Conservation (phyloP, 1,140 invertebrate species). For the Lethrus apterus region DNA sequence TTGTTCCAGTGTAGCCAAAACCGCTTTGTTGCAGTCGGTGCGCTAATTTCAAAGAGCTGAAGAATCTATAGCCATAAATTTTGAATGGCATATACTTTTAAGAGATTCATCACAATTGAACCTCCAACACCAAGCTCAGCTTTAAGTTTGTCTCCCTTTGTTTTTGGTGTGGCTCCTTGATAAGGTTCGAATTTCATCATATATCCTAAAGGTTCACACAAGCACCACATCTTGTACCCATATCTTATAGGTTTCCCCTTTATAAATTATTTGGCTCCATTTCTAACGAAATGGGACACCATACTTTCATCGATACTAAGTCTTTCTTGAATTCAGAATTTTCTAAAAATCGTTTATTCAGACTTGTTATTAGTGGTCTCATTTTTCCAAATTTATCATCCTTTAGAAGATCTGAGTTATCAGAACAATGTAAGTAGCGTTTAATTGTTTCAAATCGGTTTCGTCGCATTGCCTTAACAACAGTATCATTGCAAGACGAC, state of each 20-base stretch:
- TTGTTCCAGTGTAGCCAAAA: conserved; percentile 15
- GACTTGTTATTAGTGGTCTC: conserved; percentile 14
- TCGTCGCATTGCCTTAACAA: background rate
- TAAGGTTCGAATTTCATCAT: conserved; percentile 20
- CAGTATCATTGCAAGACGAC: too few species aligned
- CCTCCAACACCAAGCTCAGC: conserved; percentile 22
- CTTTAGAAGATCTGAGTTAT: conserved; percentile 12
- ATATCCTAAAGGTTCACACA: conserved; percentile 19
- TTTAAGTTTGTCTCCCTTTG: conserved; percentile 16
- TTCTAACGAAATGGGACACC: conserved; percentile 20
- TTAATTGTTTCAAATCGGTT: conserved; percentile 21
- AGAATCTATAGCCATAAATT: conserved; percentile 21
- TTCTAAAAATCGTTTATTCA: conserved; percentile 17
- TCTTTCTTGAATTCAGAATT: conserved; percentile 16
- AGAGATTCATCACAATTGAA: conserved; percentile 19
- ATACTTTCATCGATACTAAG: conserved; percentile 21
- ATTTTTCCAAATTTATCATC: conserved; percentile 22
- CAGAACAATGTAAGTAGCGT: conserved; percentile 16
- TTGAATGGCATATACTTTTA: conserved; percentile 18
- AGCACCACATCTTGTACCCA: conserved; percentile 23
- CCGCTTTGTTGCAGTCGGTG: conserved; percentile 10
- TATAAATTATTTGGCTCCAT: conserved; percentile 20
- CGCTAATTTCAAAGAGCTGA: conserved; percentile 20
- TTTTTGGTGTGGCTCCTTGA: conserved; percentile 19
- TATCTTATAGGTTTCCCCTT: conserved; percentile 21